These are phyloP conservation scores for Sicus ferrugineus DNA, from an alignment of 2,888 invertebrate genomes.

Conservation along the genomic window DNA sequence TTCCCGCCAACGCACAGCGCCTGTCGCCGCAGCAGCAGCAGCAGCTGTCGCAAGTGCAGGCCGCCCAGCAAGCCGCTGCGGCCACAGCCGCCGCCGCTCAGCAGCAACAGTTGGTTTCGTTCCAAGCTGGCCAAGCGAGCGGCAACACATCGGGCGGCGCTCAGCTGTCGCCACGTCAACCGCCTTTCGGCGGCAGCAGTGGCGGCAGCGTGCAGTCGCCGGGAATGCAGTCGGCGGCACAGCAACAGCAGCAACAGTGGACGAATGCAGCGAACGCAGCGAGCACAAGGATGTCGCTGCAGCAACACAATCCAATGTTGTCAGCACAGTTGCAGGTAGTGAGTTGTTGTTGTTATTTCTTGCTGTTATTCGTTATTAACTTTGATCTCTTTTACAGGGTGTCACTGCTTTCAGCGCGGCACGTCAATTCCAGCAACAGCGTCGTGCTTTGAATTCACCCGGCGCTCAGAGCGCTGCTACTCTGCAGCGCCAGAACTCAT, in stretches of 20 bases:
- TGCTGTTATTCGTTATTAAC: background rate
- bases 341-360: slow-evolving; percentile 5
- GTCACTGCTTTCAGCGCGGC: slow-evolving; percentile 57
- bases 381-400: slow-evolving; percentile 46
- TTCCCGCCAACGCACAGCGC: slow-evolving; percentile 60
- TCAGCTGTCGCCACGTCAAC: slow-evolving; percentile 64
- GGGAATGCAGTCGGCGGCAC: slow-evolving; percentile 49
- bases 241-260: slow-evolving; percentile 42
- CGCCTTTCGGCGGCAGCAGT: slow-evolving; percentile 49
- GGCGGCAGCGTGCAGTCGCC: slow-evolving; percentile 61
- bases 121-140: slow-evolving; percentile 39
- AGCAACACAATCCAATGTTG: slow-evolving; percentile 89
- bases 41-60: slow-evolving; percentile 45
- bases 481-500: slow-evolving; percentile 63
- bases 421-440: slow-evolving; percentile 59
- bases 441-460: slow-evolving; percentile 63
- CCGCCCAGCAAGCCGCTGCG: slow-evolving; percentile 49
- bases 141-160: slow-evolving; percentile 46
- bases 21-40: slow-evolving; percentile 62
- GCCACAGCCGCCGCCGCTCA: slow-evolving; percentile 37
- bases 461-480: slow-evolving; percentile 44
- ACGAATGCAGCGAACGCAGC: slow-evolving; percentile 42
- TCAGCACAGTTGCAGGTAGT: slow-evolving; percentile 84
- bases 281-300: slow-evolving; percentile 67
- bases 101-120: slow-evolving; percentile 52